These are phyloP conservation scores for Cyrtonyx montezumae DNA, from an alignment of 2,113 vertebrate genomes.

Conservation along the genomic window DNA sequence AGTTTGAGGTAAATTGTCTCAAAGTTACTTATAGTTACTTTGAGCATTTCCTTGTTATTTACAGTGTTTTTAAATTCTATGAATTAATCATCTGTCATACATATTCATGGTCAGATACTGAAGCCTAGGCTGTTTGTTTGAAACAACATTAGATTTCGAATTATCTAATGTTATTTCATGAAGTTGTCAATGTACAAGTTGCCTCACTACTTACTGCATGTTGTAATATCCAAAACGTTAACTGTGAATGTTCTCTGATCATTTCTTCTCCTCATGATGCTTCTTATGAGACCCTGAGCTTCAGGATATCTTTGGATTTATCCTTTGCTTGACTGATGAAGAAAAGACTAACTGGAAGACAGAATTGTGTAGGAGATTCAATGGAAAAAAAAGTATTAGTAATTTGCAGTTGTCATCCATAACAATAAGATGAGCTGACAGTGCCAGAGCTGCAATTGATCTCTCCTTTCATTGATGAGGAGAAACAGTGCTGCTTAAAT, in stretches of 20 bases:
- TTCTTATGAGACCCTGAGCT: not conserved
- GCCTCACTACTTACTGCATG: fast-evolving
- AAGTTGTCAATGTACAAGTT: not conserved
- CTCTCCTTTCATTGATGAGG: not conserved
- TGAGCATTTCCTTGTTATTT: not conserved
- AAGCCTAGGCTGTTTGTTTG: not conserved
- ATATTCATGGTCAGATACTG: not conserved
- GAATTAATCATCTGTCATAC: not conserved
- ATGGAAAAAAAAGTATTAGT: not conserved
- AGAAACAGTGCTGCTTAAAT: not conserved
- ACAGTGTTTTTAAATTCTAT: not conserved
- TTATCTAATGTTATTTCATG: not conserved
- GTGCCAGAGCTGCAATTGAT: constrained; percentile 9
- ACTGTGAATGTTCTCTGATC: not conserved
- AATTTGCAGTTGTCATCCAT: not conserved
- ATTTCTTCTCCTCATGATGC: not conserved
- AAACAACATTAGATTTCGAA: not conserved
- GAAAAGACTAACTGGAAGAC: not conserved
- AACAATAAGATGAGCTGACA: constrained; percentile 17
- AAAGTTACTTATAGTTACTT: not conserved
- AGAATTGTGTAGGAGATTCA: constrained; percentile 4
- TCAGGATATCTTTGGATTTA: not conserved
- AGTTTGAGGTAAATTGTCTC: not conserved
- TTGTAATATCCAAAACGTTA: not conserved
- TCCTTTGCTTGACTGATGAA: not conserved